Evolutionary conservation across 2,113 vertebrate species (phyloP).

Genomic region (Bostrychus sinensis): DNA sequence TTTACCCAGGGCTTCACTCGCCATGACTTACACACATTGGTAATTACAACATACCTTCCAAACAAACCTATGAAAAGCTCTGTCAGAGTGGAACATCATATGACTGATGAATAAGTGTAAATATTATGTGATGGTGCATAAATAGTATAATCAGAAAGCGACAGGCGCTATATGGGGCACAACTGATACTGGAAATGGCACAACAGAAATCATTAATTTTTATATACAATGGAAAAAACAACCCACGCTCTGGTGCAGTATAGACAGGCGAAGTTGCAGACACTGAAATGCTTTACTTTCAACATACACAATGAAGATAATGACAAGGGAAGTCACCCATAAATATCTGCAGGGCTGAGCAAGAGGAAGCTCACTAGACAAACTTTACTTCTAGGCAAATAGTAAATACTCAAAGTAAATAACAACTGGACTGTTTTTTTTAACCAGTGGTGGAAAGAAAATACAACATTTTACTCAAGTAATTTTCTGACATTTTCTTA

Average conservation of each 20-base stretch:
- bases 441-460: background rate
- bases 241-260: background rate
- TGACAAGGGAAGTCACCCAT: background rate
- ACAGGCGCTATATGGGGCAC: conserved; percentile 9
- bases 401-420: background rate
- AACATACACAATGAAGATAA: conserved; percentile 20
- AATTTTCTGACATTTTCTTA: too few species aligned
- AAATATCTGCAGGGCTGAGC: conserved; percentile 14
- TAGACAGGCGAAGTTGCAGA: background rate
- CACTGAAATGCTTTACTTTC: conserved; percentile 18
- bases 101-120: background rate
- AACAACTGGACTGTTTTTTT: background rate
- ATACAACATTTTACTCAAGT: too few species aligned
- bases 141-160: conserved; percentile 25
- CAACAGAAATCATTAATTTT: background rate
- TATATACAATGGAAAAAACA: conserved; percentile 17
- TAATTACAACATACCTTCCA: conserved; percentile 29
- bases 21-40: background rate
- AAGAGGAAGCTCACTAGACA: conserved; percentile 5
- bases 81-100: background rate
- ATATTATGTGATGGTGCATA: background rate
- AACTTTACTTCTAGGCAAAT: conserved; percentile 20
- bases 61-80: background rate
- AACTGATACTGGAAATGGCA: conserved; percentile 8
- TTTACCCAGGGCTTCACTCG: conserved; percentile 4